Evolutionary conservation across 2,113 vertebrate species (phyloP).

Genomic region (human (Homo sapiens)): DNA sequence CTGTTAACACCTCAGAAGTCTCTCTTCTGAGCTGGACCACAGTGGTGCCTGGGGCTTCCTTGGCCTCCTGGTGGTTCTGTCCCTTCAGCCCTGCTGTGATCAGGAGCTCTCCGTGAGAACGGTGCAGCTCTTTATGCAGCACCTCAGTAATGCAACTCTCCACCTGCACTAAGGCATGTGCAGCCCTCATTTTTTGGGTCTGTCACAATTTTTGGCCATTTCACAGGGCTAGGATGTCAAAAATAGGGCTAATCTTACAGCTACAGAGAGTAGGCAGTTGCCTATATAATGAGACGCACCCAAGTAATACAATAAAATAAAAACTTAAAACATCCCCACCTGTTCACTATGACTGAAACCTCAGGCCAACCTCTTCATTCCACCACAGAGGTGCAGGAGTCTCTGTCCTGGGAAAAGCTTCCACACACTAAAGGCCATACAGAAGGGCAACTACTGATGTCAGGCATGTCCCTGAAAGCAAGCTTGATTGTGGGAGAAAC

Average conservation of each 20-base stretch:
- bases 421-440: not conserved
- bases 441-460: not conserved
- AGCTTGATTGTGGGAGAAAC: not conserved
- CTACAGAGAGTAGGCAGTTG: not conserved
- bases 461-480: not conserved
- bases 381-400: not conserved
- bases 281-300: not conserved
- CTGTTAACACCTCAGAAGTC: not conserved
- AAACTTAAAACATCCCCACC: not conserved
- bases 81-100: not conserved
- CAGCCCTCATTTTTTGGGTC: not conserved
- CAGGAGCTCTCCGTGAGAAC: not conserved
- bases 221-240: not conserved
- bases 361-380: not conserved
- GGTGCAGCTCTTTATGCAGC: not conserved
- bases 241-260: not conserved
- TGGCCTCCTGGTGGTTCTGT: not conserved
- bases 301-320: not conserved
- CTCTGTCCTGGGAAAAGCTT: not conserved
- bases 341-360: not conserved
- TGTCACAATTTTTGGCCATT: not conserved
- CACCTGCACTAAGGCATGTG: not conserved
- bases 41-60: rapidly evolving
- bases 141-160: not conserved
- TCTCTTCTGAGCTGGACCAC: not conserved